Conservation (phyloP, 2,113 vertebrate genomes). For the Cheilinus undulatus region DNA sequence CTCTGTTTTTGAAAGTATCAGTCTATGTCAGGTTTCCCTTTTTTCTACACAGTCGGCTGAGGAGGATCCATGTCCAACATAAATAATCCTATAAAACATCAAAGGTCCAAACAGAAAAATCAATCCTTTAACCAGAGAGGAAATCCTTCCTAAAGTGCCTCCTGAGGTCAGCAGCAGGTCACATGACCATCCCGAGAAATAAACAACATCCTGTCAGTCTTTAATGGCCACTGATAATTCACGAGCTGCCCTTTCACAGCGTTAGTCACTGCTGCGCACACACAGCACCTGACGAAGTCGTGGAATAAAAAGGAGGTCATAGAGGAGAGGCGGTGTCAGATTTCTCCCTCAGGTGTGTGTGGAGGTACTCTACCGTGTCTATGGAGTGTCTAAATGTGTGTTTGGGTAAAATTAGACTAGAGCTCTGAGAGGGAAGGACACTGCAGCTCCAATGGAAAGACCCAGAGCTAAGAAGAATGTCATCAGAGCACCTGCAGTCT, state of each 20-base stretch:
- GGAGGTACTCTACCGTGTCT: background rate
- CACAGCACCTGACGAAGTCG: background rate
- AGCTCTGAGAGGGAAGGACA: conserved; percentile 86
- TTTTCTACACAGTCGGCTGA: background rate
- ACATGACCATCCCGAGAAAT: background rate
- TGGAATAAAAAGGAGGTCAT: background rate
- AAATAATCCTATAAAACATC: conserved; percentile 30
- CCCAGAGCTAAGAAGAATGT: conserved; percentile 91
- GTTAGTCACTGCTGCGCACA: background rate
- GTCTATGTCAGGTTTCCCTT: conserved; percentile 20
- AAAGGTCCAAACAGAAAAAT: background rate
- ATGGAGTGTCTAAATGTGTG: background rate
- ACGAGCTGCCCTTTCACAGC: background rate
- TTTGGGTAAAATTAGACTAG: conserved; percentile 73
- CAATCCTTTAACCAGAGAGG: background rate
- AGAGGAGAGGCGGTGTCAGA: background rate
- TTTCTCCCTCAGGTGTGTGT: background rate
- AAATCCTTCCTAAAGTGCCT: background rate
- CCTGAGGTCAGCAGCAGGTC: background rate
- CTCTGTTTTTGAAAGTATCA: background rate
- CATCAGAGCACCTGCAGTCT: conserved; percentile 90
- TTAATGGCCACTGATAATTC: background rate
- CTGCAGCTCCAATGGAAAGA: conserved; percentile 84
- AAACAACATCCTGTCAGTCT: background rate
- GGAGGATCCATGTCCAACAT: conserved; percentile 11